Conservation (phyloP, 2,113 vertebrate genomes). For the Epinephelus cyanopodus region DNA sequence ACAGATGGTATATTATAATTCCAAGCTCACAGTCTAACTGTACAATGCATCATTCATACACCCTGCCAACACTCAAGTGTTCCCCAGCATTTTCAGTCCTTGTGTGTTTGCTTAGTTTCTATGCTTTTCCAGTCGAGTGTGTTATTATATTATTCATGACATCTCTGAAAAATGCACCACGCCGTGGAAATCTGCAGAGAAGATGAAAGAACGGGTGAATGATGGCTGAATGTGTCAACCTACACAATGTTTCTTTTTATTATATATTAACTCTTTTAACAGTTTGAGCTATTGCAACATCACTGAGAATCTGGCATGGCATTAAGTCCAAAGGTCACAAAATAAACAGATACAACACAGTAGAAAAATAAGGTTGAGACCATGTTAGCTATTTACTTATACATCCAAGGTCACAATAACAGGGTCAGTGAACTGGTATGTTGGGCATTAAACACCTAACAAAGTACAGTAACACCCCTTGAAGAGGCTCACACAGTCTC, state of each 20-base stretch:
- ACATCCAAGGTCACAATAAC: slow-evolving; percentile 55
- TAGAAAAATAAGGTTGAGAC: slow-evolving; percentile 72
- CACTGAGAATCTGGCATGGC: slow-evolving; percentile 28
- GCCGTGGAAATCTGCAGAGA: slow-evolving; percentile 16
- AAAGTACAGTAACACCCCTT: slow-evolving; percentile 42
- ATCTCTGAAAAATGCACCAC: slow-evolving; percentile 40
- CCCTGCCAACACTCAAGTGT: slow-evolving; percentile 54
- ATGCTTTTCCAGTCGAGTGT: slow-evolving; percentile 46
- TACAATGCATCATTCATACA: slow-evolving; percentile 57
- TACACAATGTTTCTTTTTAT: slow-evolving; percentile 34
- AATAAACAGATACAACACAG: slow-evolving; percentile 57
- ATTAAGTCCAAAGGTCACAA: slow-evolving; percentile 40
- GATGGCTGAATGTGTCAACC: slow-evolving; percentile 30
- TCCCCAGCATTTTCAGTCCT: slow-evolving; percentile 41
- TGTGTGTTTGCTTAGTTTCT: slow-evolving; percentile 58
- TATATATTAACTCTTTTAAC: slow-evolving; percentile 21
- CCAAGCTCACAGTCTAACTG: slow-evolving; percentile 39
- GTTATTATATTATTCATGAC: slow-evolving; percentile 42
- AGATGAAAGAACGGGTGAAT: slow-evolving; percentile 46
- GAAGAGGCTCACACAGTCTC: slow-evolving; percentile 33
- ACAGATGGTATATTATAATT: slow-evolving; percentile 60
- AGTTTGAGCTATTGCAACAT: slow-evolving; percentile 30
- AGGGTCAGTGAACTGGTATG: slow-evolving; percentile 35
- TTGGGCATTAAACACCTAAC: slow-evolving; percentile 43
- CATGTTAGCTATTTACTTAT: slow-evolving; percentile 50